Base-by-base conservation (phyloP, 2,888 invertebrate genomes). In the Lymantria monacha region DNA sequence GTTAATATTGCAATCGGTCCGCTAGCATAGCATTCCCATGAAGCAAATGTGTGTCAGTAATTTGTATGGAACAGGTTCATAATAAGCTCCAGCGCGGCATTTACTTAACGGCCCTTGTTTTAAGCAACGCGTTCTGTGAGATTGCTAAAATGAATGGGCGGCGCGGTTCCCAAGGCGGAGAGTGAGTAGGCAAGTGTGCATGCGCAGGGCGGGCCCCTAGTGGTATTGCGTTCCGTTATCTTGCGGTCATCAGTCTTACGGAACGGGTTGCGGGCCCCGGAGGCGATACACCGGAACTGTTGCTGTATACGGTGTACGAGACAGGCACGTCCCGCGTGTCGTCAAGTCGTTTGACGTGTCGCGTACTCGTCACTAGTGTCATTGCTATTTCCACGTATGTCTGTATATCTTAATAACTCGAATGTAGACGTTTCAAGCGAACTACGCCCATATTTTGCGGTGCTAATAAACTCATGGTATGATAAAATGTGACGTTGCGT, bases 201-300 rank as follows among this genome's bases (percentile, higher is more conserved):
- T 62, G 69, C 68, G 69, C 72, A 65, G 71, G 75, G 68, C 71
- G 73, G 77, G 71, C 69, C 74, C 75, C 75, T 78, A 76, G 79
- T 77, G 79, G 79, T 76, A 74, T 70, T 62, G 68, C 68, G 78
- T 78, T 71, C 89, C 87, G 89, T 89, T 88, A 89, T 77, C 76
- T 85, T 84, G 82, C 87, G 87, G 87, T 87, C 87, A 84, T 84
- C 88, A 85, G 83, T 82, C 84, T 79, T 78, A 70, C 69, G 68
- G 75, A 82, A 79, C 83, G 79, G 78, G 82, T 77, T 76, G 74
- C 69, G 79, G 79, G 76, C 78, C 77, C 79, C 78, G 72, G 70
- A 76, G 81, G 79, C 81, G 78, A 72, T 74, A 73, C 81, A 79
- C 84, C 87, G 86, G 87, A 87, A 87, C 87, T 84, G 79, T 78